Evolutionary conservation across 2,797 vertebrate species (phyloP), one percentile per base, ranked within the genome.

Genomic region (Lepus oiostolus): DNA sequence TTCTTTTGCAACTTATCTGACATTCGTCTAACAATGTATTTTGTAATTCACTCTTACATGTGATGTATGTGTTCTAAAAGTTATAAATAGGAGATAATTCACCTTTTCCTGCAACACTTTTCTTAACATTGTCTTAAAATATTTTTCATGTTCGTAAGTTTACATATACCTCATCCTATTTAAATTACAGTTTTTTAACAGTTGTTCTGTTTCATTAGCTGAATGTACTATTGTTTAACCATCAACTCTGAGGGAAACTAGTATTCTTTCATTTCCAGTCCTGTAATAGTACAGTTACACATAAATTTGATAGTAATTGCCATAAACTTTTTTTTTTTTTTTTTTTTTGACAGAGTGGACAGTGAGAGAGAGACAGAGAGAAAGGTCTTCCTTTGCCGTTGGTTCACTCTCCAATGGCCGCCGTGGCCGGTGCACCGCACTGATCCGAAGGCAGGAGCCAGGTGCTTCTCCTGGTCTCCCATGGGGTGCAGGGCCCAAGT

Each of bases 221-320:
- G 10, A 17, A 74, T 93, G 35, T 32, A 68, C 50, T 89, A 2
- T 60, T 87, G 38, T 65, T 93, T 88, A 92, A 74, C 22, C 7
- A 72, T 83, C 68, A 81, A 17, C 16, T 74, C 30, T 93, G 47
- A 94, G 62, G 68, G 86, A 81, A 26, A 72, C 74, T 83, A 95
- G 58, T 68, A 77, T 83, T 93, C 30, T 85, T 87, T 83, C 13
- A 54, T 85, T 81, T 52, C 62, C 93, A 96, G 89, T 63, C 12
- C 28, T 82, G 16, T 71, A 58, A 42, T 83, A 87, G 47, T 83
- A 38, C 5, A 71, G 10, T 77, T 90, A 77, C 24, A 38, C 5
- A 71, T 87, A 76, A 92, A 62, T 82, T 96, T 91, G 89, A 83
- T 95, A 89, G 68, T 65, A 74, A 63, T 13, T 91, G 26, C 42